Evolutionary conservation across 2,888 invertebrate species (phyloP), one percentile per base, ranked within the genome.

Genomic region (Rotaria sp.): DNA sequence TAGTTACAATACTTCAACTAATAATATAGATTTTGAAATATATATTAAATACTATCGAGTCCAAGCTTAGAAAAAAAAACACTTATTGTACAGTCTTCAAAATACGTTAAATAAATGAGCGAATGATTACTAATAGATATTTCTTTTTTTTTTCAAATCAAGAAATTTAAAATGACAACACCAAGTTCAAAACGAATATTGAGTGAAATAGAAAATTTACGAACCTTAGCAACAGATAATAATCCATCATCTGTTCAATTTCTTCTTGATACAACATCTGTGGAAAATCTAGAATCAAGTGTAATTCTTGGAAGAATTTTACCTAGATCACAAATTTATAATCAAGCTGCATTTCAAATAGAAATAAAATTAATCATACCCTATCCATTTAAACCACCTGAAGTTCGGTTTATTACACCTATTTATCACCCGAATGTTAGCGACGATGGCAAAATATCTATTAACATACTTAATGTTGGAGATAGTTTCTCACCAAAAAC

Each of bases 341-440:
- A 41, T n/a, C 41, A 80, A 45, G 80, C 45, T 26, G 41, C 80
- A 2, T 80, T 45, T 45, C 80, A 80, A 80, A n/a, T 80, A 26
- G 80, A 80, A 45, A 8, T 80, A 4, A 80, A 80, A n/a, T 45
- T 80, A 45, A n/a, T n/a, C n/a, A n/a, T n/a, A n/a, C n/a, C 41
- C 41, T 80, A 26, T 45, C 80, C 80, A 45, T 80, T 80, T 45
- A 80, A 80, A 45, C 13, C 80, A n/a, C 80, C 80, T 45, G 80
- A 80, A 80, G 26, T 80, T 45, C 41, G 45, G 11, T 41, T 80
- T 45, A 26, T 80, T 13, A 80, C 80, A 45, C 80, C 41, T 7
- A 80, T 80, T 4, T 80, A 80, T 80, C 80, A 80, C 26, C 80
- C 80, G 1, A 80, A 80, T 45, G 80, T 80, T 3, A n/a, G n/a